phyloP scores from a whole-genome alignment of 2,797 vertebrate species.

The Vespertilio murinus region DNA sequence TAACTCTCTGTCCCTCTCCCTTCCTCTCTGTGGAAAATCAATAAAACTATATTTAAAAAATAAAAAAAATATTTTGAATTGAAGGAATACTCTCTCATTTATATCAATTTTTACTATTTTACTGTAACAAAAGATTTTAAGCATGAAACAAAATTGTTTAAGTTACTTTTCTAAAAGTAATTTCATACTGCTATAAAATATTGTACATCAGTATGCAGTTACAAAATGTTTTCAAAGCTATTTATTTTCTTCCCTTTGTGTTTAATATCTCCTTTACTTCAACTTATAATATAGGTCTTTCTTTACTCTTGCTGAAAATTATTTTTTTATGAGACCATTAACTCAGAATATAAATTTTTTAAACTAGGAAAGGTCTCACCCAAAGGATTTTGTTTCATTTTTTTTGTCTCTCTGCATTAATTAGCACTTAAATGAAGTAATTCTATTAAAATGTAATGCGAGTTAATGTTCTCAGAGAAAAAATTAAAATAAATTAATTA shows the following conservation, averaged over 20 bases:
- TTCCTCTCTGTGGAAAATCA: too few species aligned
- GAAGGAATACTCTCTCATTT: neutral
- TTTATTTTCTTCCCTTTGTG: neutral
- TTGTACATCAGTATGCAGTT: neutral
- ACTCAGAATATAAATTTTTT: neutral
- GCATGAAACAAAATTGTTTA: neutral
- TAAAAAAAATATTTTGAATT: conserved; percentile 4
- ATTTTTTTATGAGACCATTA: neutral
- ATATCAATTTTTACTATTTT: neutral
- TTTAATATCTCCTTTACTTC: neutral
- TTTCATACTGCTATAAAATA: neutral
- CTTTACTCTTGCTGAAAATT: neutral
- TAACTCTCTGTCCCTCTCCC: too few species aligned
- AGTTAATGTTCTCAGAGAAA: neutral
- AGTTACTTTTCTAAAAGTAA: neutral
- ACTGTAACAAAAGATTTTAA: neutral
- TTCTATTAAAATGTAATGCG: neutral
- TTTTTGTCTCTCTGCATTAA: neutral
- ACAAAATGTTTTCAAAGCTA: neutral
- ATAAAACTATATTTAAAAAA: too few species aligned
- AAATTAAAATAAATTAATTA: neutral
- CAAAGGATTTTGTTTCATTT: neutral
- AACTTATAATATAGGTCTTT: neutral
- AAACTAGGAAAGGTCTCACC: neutral
- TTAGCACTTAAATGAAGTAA: neutral